Evolutionary conservation across 2,888 invertebrate genomes (phyloP), one percentile per base, ranked within the genome.

Genomic region (Arrhopalites spinosus): DNA sequence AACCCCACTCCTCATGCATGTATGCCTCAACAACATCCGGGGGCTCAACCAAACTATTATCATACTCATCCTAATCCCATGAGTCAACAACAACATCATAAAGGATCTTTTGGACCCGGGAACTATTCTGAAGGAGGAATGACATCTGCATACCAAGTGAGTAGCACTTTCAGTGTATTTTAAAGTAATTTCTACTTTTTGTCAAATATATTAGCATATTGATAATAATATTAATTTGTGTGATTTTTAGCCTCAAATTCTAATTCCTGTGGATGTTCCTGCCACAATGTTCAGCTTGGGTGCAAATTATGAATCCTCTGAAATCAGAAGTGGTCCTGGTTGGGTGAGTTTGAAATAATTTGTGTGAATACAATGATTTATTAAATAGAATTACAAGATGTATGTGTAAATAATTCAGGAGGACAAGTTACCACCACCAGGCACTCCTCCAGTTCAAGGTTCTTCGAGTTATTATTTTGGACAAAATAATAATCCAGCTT

Each of bases 71-170:
- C 45, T 29, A 75, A 75, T 64, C 29, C 73, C 63, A 63, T 80
- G 74, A 63, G 76, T 13, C 79, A 78, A 72, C 79, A 75, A 27
- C 76, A 74, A 50, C 76, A 79, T 73, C 79, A 77, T 30, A 71
- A 81, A 29, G 79, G 78, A 20, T 68, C 78, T 23, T 70, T 81
- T 61, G 80, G 79, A 5, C 81, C 80, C 8, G 69, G 74, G 13
- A 82, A 79, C 29, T 81, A 81, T 56, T 70, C 79, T 1, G 80
- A 82, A 68, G 78, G 81, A 71, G 79, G 78, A 59, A 56, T 79
- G 5, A 61, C 75, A 20, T 53, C 77, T 43, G 78, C 75, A 17
- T 77, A 78, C 27, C 81, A 81, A 61, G 78, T 77, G n/a, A n/a
- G n/a, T 53, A 45, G 36, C 50, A 20, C 25, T 30, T 11, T 43